Evolutionary conservation across 2,113 vertebrate genomes (phyloP).

Genomic region (Typhlomys cinereus): DNA sequence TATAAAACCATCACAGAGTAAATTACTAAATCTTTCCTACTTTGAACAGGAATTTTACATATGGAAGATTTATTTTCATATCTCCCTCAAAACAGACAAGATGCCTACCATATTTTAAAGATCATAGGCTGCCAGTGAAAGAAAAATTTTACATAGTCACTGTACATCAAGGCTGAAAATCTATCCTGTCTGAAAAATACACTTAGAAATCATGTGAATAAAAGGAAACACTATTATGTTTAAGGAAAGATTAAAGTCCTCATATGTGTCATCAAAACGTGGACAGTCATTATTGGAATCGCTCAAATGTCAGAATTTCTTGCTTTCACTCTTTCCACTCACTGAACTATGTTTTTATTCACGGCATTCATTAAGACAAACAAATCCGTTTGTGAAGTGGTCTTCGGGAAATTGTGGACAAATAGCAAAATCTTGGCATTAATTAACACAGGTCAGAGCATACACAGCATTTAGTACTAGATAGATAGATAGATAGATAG

Average conservation of each 20-base stretch:
- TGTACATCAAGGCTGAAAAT: conserved; percentile 75
- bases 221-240: conserved; percentile 69
- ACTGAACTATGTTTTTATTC: conserved; percentile 39
- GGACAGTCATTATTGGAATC: conserved; percentile 76
- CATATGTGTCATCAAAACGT: conserved; percentile 78
- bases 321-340: conserved; percentile 72
- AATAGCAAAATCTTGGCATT: conserved; percentile 91
- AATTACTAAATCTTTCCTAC: too few species aligned
- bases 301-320: conserved; percentile 77
- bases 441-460: conserved; percentile 86
- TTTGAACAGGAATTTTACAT: too few species aligned
- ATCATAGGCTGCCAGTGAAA: too few species aligned
- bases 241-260: too few species aligned
- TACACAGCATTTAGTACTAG: conserved; percentile 87
- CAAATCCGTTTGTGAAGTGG: conserved; percentile 89
- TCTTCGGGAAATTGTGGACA: conserved; percentile 85
- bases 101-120: too few species aligned
- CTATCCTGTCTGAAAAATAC: too few species aligned
- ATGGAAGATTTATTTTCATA: too few species aligned
- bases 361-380: conserved; percentile 91
- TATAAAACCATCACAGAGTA: too few species aligned
- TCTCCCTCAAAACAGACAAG: too few species aligned
- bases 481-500: conserved; percentile 81
- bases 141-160: conserved; percentile 89
- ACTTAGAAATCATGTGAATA: conserved; percentile 83